phyloP scores from a whole-genome alignment of 2,797 vertebrate species.

The Sebastes iracundus region DNA sequence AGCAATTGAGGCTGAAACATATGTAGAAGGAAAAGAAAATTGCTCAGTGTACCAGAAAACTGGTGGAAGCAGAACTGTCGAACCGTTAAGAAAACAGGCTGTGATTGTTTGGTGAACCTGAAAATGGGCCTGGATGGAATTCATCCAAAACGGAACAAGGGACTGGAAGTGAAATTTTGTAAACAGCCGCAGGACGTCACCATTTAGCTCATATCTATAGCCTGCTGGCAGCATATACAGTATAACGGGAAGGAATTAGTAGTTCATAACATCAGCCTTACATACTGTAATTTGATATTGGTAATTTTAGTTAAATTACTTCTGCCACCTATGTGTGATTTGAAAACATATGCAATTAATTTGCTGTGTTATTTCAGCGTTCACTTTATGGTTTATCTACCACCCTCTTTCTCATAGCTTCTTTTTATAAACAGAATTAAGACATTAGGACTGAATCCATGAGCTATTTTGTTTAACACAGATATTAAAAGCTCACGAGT shows the following conservation, averaged over 20 bases:
- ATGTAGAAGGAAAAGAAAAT: neutral
- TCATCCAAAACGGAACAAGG: constrained; percentile 24
- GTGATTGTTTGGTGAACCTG: constrained; percentile 24
- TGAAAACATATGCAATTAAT: neutral
- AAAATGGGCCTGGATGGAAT: constrained; percentile 39
- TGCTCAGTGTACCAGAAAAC: constrained; percentile 45
- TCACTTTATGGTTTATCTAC: too few relatives aligned
- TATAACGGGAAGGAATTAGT: neutral
- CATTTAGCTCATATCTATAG: neutral
- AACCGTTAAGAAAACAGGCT: constrained; percentile 21
- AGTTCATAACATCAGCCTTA: neutral
- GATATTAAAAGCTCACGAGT: neutral
- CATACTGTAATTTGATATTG: neutral
- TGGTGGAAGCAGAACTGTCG: constrained; percentile 1
- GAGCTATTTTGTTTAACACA: neutral
- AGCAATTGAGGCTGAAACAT: constrained; percentile 36
- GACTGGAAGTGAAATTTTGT: neutral
- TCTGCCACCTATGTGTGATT: neutral
- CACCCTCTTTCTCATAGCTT: neutral
- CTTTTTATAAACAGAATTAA: neutral
- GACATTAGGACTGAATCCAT: neutral
- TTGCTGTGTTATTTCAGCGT: neutral
- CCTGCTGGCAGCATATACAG: neutral
- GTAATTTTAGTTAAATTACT: neutral
- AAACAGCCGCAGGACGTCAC: neutral